These are phyloP conservation scores for Micromussa lordhowensis DNA, from an alignment of 92 coral and sea anemone species.

Conservation along the genomic window DNA sequence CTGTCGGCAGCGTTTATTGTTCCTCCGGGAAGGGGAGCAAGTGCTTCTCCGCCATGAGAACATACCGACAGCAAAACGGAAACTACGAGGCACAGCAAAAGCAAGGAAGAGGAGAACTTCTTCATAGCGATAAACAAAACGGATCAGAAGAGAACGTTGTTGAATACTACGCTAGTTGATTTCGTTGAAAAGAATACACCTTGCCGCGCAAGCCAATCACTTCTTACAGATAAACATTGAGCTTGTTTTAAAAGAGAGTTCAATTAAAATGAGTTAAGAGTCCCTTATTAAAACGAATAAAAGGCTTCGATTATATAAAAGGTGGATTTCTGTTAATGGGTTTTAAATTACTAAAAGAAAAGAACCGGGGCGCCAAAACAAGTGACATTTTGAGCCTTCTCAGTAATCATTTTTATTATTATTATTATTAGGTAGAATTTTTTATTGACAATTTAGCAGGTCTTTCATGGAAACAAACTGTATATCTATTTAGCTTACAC, in stretches of 20 bases:
- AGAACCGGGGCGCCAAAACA: neutral
- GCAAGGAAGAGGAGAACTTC: neutral
- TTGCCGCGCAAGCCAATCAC: neutral
- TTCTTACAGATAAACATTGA: neutral
- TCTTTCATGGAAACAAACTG: neutral
- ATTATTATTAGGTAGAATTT: neutral
- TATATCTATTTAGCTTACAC: too few relatives aligned
- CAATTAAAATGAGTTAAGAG: neutral
- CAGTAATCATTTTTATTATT: neutral
- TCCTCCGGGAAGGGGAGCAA: neutral
- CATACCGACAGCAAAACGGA: conserved; percentile 3
- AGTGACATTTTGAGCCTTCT: neutral
- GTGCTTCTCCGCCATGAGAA: neutral
- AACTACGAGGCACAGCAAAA: neutral
- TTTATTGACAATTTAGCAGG: neutral
- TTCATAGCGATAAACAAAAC: conserved; percentile 15
- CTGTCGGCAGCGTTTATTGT: neutral
- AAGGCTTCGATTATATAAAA: neutral
- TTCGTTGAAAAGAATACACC: neutral
- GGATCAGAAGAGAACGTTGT: neutral
- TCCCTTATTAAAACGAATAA: neutral
- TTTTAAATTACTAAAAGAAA: neutral
- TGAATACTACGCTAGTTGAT: neutral
- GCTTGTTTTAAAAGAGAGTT: neutral
- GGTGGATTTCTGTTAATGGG: neutral